These are phyloP conservation scores for Dryococelus australis DNA, from an alignment of 2,888 invertebrate species.

Conservation along the genomic window DNA sequence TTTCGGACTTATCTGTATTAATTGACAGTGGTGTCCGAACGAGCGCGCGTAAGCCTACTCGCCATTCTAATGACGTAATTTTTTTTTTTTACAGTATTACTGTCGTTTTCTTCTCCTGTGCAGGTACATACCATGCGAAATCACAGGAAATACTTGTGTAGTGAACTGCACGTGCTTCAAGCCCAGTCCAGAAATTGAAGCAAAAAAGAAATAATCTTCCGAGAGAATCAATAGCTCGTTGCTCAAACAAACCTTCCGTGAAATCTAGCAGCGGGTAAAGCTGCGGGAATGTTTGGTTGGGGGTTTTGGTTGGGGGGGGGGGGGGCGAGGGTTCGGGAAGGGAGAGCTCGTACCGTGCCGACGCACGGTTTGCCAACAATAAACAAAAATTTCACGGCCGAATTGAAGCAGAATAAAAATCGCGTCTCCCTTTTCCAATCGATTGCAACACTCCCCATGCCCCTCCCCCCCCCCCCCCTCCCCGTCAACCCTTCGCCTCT, in stretches of 20 bases:
- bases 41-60: no score
- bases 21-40: no score
- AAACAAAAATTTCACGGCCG: slow-evolving; percentile 16
- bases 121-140: no score
- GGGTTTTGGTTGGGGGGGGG: no score
- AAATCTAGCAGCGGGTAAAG: neutral
- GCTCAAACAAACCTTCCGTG: slow-evolving; percentile 8
- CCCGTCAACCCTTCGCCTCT: neutral
- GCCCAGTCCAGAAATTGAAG: neutral
- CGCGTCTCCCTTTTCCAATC: slow-evolving; percentile 16
- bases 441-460: neutral
- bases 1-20: no score
- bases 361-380: neutral
- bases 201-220: neutral
- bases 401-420: neutral
- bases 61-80: no score
- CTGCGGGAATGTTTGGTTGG: neutral
- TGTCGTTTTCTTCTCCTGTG: no score
- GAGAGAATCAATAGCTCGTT: neutral
- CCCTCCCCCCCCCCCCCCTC: neutral
- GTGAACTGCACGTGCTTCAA: neutral
- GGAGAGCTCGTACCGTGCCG: neutral
- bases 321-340: neutral
- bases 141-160: neutral
- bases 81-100: no score